phyloP scores from a whole-genome alignment of 2,888 invertebrate genomes.

The Agonopterix subpropinquella region DNA sequence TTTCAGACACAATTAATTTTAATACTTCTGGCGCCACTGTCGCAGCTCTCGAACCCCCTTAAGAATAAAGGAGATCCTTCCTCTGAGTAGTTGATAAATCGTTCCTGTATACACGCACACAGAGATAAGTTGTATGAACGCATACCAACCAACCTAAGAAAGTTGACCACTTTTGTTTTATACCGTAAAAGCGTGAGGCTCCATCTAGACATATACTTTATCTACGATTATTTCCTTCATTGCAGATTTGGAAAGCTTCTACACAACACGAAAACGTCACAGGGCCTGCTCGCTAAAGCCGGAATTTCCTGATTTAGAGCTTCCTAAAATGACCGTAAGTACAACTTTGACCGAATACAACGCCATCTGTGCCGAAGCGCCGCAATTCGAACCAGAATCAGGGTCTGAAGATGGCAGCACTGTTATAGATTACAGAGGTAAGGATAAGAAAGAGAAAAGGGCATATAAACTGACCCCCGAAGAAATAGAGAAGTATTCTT shows the following conservation, averaged over 20 bases:
- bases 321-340: slow-evolving; percentile 22
- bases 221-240: slow-evolving; percentile 3
- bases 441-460: slow-evolving; percentile 10
- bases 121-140: no score
- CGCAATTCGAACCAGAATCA: slow-evolving; percentile 8
- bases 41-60: no score
- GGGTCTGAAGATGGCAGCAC: slow-evolving; percentile 31
- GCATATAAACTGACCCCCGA: slow-evolving; percentile 26
- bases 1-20: no score
- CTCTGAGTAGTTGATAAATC: no score
- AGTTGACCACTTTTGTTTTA: no score
- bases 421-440: slow-evolving; percentile 15
- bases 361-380: slow-evolving; percentile 23
- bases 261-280: slow-evolving; percentile 32
- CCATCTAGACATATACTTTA: no score
- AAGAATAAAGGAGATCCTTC: no score
- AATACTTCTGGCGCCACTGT: no score
- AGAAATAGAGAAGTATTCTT: slow-evolving; percentile 38
- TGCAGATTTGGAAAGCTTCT: slow-evolving; percentile 31
- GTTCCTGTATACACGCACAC: no score
- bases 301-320: slow-evolving; percentile 18
- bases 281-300: slow-evolving; percentile 35
- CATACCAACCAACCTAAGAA: no score
- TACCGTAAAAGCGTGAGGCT: no score
- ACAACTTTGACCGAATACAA: slow-evolving; percentile 25